Evolutionary conservation across 2,113 vertebrate genomes (phyloP).

Genomic region (Hippocampus abdominalis): DNA sequence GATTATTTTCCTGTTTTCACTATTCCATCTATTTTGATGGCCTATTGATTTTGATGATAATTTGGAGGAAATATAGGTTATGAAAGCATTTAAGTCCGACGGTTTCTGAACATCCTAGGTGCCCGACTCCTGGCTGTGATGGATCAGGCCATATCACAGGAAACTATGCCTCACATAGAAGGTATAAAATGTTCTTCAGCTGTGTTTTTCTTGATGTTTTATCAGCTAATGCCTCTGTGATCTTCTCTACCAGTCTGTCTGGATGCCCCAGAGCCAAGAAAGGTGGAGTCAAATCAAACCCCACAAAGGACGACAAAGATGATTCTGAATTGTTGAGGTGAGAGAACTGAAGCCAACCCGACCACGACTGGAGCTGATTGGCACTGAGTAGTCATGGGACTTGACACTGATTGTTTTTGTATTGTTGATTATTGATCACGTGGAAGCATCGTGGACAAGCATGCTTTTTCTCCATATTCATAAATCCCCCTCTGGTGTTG

Average conservation of each 20-base stretch:
- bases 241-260: conserved; percentile 80
- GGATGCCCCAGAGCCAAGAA: conserved; percentile 99
- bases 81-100: conserved; percentile 12
- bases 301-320: conserved; percentile 95
- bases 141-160: conserved; percentile 96
- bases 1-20: not conserved
- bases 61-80: not conserved
- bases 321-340: conserved; percentile 95
- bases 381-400: not conserved
- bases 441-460: not conserved
- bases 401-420: too few relatives aligned
- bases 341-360: conserved; percentile 27
- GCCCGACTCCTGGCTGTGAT: conserved; percentile 94
- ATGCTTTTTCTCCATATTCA: not conserved
- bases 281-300: conserved; percentile 87
- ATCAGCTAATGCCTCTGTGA: conserved; percentile 3
- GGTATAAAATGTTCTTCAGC: conserved; percentile 67
- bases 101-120: conserved; percentile 69
- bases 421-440: too few relatives aligned
- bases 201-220: not conserved
- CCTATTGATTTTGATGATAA: not conserved
- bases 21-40: not conserved
- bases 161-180: conserved; percentile 97
- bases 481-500: not conserved
- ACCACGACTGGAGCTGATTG: not conserved